Evolutionary conservation across 2,797 vertebrate genomes (phyloP).

Genomic region (Botia kubotai): DNA sequence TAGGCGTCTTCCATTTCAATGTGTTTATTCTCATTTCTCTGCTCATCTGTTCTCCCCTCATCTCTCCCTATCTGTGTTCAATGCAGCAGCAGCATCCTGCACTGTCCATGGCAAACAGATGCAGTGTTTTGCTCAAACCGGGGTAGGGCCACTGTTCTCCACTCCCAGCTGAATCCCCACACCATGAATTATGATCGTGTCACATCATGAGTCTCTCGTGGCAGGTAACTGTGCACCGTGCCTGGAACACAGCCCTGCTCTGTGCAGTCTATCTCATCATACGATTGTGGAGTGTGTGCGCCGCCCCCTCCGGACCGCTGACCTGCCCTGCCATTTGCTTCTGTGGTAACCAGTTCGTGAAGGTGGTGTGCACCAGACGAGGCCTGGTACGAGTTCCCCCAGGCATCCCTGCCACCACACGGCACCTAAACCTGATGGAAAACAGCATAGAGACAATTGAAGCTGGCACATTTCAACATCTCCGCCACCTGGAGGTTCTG

Average conservation of each 20-base stretch:
- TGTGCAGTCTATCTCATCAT: constrained; percentile 91
- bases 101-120: constrained; percentile 90
- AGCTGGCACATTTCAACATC: constrained; percentile 94
- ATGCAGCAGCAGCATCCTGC: constrained; percentile 74
- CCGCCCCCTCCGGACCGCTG: constrained; percentile 85
- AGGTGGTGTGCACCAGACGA: constrained; percentile 95
- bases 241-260: constrained; percentile 92
- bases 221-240: constrained; percentile 96
- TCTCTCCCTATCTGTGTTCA: constrained; percentile 59
- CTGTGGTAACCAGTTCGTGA: constrained; percentile 96
- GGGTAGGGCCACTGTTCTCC: constrained; percentile 87
- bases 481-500: constrained; percentile 95
- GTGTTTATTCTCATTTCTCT: constrained; percentile 61
- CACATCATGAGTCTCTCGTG: constrained; percentile 99
- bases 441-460: constrained; percentile 97
- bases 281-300: constrained; percentile 88
- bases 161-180: constrained; percentile 82
- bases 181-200: constrained; percentile 97
- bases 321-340: constrained; percentile 95
- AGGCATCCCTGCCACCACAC: constrained; percentile 92
- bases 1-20: constrained; percentile 75
- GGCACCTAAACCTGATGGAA: constrained; percentile 97
- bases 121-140: constrained; percentile 87
- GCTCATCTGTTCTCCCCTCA: constrained; percentile 54
- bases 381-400: constrained; percentile 89